phyloP scores from a whole-genome alignment of 2,113 vertebrate species.

The Rhinolophus ferrumequinum region DNA sequence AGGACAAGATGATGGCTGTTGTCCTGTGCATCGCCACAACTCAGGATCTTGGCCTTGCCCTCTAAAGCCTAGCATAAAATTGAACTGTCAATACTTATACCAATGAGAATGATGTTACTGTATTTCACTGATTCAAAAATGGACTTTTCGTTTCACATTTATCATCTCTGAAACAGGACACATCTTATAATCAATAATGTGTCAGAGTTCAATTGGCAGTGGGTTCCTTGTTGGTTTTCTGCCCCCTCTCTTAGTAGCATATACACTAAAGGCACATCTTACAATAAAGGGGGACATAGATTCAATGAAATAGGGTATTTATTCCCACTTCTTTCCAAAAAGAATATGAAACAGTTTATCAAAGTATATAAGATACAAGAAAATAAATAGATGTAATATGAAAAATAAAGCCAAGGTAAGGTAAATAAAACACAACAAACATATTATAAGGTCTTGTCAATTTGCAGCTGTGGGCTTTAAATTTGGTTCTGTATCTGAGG shows the following conservation, averaged over 20 bases:
- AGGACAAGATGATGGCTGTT: not conserved
- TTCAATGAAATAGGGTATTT: not conserved
- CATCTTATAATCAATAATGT: not conserved
- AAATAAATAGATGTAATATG: conserved; percentile 8
- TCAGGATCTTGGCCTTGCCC: not conserved
- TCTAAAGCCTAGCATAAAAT: not conserved
- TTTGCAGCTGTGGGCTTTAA: not conserved
- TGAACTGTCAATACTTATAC: not conserved
- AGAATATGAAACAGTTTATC: conserved; percentile 14
- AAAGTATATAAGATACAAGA: not conserved
- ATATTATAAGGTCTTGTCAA: not conserved
- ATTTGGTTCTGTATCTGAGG: not conserved
- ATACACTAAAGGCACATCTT: not conserved
- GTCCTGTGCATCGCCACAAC: not conserved
- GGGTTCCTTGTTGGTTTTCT: not conserved
- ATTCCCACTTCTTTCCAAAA: not conserved
- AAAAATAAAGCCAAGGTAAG: conserved; percentile 12
- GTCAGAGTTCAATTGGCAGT: not conserved
- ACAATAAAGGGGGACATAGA: not conserved
- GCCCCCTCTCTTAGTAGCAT: not conserved
- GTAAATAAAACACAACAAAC: not conserved
- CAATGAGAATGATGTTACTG: not conserved
- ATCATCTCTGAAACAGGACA: not conserved
- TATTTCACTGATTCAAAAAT: not conserved
- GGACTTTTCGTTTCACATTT: not conserved